Conservation (phyloP, 2,888 invertebrate genomes). For the Phyllotreta striolata region DNA sequence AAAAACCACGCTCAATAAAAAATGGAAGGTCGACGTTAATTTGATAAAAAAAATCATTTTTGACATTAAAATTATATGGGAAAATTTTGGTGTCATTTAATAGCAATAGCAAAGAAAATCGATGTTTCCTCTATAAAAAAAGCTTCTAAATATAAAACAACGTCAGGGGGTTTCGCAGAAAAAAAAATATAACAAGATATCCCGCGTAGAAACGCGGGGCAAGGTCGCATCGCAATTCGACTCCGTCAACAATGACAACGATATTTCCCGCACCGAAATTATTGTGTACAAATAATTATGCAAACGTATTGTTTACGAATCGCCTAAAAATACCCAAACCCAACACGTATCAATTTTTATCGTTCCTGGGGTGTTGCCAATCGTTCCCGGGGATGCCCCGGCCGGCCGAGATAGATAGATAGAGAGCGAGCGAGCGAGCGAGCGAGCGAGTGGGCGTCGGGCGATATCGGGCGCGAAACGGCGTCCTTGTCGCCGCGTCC, state of each 20-base stretch:
- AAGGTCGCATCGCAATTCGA: slow-evolving; percentile 16
- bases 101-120: too few relatives aligned
- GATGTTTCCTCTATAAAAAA: too few relatives aligned
- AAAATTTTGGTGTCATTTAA: too few relatives aligned
- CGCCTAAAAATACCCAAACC: slow-evolving; percentile 16
- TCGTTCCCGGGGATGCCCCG: slow-evolving; percentile 31
- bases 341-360: slow-evolving; percentile 22
- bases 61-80: too few relatives aligned
- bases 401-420: too few relatives aligned
- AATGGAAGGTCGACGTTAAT: too few relatives aligned
- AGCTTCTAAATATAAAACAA: too few relatives aligned
- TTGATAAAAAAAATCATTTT: too few relatives aligned
- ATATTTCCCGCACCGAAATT: slow-evolving; percentile 12
- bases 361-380: slow-evolving; percentile 31
- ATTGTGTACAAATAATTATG: slow-evolving; percentile 20
- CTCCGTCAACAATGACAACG: slow-evolving; percentile 22
- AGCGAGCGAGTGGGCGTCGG: slow-evolving; percentile 38
- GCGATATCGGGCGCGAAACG: slow-evolving; percentile 39
- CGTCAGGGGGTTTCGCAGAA: too few relatives aligned
- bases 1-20: too few relatives aligned
- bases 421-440: slow-evolving; percentile 24
- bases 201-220: too few relatives aligned
- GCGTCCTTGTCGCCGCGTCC: slow-evolving; percentile 48
- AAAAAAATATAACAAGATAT: too few relatives aligned
- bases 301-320: slow-evolving; percentile 31